Percentiles rank a stretch among this genome's conserved stretches.
Conservation (phyloP, 1,140 invertebrate genomes). For the Elysia chlorotica region DNA sequence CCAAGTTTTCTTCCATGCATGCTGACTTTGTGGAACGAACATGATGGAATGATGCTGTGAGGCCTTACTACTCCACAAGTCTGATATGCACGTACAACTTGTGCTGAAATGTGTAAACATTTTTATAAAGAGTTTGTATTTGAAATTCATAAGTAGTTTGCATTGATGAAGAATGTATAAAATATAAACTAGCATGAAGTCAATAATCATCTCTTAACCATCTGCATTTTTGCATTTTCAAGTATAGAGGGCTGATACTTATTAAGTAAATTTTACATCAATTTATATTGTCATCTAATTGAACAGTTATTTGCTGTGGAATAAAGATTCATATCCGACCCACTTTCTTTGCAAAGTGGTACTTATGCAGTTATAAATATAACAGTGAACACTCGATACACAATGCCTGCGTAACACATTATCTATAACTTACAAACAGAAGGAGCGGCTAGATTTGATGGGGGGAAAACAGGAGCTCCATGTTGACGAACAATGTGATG, state of each 20-base stretch:
- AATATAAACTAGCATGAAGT: too few relatives aligned
- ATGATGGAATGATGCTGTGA: constrained; percentile 71
- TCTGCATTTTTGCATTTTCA: constrained; percentile 21
- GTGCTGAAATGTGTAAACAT: constrained; percentile 69
- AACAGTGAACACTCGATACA: too few relatives aligned
- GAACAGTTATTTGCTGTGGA: too few relatives aligned
- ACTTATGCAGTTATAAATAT: too few relatives aligned
- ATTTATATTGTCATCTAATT: too few relatives aligned
- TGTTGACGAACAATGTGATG: constrained; percentile 39
- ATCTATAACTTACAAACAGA: constrained; percentile 33
- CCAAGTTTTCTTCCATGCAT: constrained; percentile 85
- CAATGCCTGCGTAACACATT: too few relatives aligned
- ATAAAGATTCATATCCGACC: too few relatives aligned
- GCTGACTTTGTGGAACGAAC: constrained; percentile 75
- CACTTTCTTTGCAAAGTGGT: too few relatives aligned
- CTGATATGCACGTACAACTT: constrained; percentile 74
- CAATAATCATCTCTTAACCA: background rate
- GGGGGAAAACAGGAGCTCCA: constrained; percentile 36
- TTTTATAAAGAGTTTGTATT: too few relatives aligned
- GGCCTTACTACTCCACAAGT: constrained; percentile 70
- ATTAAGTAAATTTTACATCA: too few relatives aligned
- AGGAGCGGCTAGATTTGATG: constrained; percentile 36
- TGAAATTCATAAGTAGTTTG: too few relatives aligned
- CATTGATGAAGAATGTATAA: too few relatives aligned
- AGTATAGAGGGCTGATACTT: constrained; percentile 28